These are phyloP conservation scores for Acrocephalus kingi DNA, from an alignment of 2,113 vertebrate species.

Conservation along the genomic window DNA sequence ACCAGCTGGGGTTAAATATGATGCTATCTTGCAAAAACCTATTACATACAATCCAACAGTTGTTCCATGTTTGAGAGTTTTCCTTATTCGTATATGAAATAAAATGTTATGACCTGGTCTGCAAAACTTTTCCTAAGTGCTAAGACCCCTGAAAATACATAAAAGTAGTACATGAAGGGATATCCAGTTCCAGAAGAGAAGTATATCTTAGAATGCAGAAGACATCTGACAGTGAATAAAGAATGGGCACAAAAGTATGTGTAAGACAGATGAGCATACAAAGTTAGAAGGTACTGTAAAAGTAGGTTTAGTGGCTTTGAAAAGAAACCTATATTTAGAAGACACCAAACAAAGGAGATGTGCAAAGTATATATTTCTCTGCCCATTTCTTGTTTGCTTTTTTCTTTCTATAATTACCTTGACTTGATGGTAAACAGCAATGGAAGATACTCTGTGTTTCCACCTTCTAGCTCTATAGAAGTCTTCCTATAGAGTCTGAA, in stretches of 20 bases:
- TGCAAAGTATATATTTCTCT: not conserved
- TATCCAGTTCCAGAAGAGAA: not conserved
- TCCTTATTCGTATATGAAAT: not conserved
- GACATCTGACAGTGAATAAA: not conserved
- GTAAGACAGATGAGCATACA: not conserved
- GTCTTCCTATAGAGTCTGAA: not conserved
- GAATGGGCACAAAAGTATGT: not conserved
- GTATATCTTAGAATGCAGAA: not conserved
- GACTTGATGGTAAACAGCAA: not conserved
- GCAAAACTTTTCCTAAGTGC: not conserved
- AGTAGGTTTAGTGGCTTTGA: not conserved
- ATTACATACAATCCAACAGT: not conserved
- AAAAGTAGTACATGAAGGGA: not conserved
- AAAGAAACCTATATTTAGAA: not conserved
- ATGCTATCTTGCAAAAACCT: rapidly evolving
- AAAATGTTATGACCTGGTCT: not conserved
- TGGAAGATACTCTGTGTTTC: not conserved
- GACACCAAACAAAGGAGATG: not conserved
- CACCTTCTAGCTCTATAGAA: not conserved
- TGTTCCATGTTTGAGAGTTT: not conserved
- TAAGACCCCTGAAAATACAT: not conserved
- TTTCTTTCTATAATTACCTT: not conserved
- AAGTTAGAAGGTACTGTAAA: not conserved
- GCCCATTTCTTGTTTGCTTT: not conserved
- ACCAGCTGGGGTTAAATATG: not conserved